Percentiles rank a stretch among this genome's conserved stretches.
phyloP scores from a whole-genome alignment of 2,888 invertebrate species.

The Rhabditoides inermis region DNA sequence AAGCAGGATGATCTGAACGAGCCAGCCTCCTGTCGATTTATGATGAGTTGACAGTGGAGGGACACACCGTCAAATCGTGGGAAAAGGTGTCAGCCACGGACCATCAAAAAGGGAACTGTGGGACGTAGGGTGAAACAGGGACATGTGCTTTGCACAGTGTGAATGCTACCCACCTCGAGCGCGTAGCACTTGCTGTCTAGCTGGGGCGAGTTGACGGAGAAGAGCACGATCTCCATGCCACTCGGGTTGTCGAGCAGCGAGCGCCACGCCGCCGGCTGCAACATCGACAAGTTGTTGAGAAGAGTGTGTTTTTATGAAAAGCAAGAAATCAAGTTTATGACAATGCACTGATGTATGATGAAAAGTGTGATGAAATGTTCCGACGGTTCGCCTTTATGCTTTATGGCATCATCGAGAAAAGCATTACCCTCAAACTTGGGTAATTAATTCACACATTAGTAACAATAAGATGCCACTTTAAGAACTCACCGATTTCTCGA shows the following conservation, averaged over 20 bases:
- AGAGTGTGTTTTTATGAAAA: not conserved
- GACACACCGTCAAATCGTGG: no score
- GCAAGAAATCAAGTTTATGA: constrained; percentile 1
- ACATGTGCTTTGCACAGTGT: no score
- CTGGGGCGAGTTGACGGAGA: constrained; percentile 46
- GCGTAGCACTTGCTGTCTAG: constrained; percentile 50
- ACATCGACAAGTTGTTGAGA: constrained; percentile 1
- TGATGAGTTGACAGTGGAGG: constrained; percentile 1
- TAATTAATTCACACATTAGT: no score
- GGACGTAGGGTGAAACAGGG: no score
- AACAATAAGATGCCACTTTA: no score
- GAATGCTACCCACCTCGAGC: constrained; percentile 32
- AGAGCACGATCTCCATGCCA: constrained; percentile 42
- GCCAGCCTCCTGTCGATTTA: no score
- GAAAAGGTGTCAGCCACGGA: no score
- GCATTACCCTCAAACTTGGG: no score
- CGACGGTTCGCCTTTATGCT: no score
- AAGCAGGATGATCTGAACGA: constrained; percentile 32
- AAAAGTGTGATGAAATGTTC: not conserved
- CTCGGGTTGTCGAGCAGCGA: constrained; percentile 40
- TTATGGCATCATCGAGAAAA: no score
- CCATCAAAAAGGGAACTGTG: no score
- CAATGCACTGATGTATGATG: not conserved
- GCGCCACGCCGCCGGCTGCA: constrained; percentile 36
- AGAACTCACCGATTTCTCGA: constrained; percentile 39